Evolutionary conservation across 2,888 invertebrate genomes (phyloP), one percentile per base, ranked within the genome.

Genomic region (Cremastinae sp.): DNA sequence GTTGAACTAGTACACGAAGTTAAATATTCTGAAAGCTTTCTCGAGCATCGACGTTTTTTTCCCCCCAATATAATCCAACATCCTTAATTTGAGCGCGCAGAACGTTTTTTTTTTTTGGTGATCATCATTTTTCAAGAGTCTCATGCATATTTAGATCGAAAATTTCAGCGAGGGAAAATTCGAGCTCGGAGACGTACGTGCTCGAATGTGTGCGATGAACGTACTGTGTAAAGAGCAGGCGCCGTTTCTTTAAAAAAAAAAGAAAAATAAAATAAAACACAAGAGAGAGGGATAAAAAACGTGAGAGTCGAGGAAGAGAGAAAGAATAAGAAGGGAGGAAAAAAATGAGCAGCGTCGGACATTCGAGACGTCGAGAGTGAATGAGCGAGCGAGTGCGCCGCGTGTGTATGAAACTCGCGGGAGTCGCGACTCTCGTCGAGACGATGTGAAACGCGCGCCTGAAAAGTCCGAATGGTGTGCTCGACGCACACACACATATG

Each of bases 301-400:
- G 16, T 12, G 43, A 45, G 14, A 28, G 2, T 28, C 45, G 34
- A 56, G 10, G 28, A 34, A 20, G 45, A 34, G 4, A 12, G 18
- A 49, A 34, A 62, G 51, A 49, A 14, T 38, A 64, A 36, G 9
- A n/a, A 43, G 0, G 10, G 22, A 80, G 81, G 81, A 81, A 81
- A 81, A 9, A 36, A 49, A 49, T 28, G 28, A 28, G 28, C 28
- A 28, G 28, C 81, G 80, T 79, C 84, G 81, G 82, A 83, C 81
- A 80, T 83, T 75, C 81, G 80, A 84, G 82, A 82, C 80, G 49
- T 59, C 51, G 76, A 45, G 78, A 73, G 76, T 70, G 79, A 78
- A 65, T 53, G 79, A 75, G 75, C 68, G 69, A 66, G 22, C 16
- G 49, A 20, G 9, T 51, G 22, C 1, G 34, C 34, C 22, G 53